Base-by-base conservation (phyloP, 2,113 vertebrate species). In the Prunella fulvescens region DNA sequence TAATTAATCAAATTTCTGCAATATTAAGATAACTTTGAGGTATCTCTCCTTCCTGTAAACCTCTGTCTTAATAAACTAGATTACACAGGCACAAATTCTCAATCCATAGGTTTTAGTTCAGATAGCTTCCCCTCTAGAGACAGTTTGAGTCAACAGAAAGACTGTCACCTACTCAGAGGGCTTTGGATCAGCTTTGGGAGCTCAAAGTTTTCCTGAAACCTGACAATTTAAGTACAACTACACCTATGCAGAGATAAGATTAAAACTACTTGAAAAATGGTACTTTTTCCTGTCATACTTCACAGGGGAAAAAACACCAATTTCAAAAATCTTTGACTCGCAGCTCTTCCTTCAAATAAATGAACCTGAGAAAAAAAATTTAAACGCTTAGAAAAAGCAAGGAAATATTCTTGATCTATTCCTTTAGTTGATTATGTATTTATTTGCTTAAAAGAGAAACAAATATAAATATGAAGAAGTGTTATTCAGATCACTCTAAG, bases 241-340 rank as follows among this genome's bases (percentile, higher is more conserved):
- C 92, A 93, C 94, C 72, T 94, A 84, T 74, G 58, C 23, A 53
- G 56, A 92, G 93, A 96, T 95, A 94, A 96, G 95, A 97, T 95
- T 87, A 93, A 92, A 91, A 67, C 28, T 56, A 8, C 35, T 95
- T 93, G 69, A 94, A 88, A 96, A 95, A 93, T 74, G 3, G 7
- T 66, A 19, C 15, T 77, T 90, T 73, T 65, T 6, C 24, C 31
- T 12, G 12, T 42, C 4, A 3, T n/a, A n/a, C 22, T 70, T 94
- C 64, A 47, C 14, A 45, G 20, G 15, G 18, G 1, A 23, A 19
- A 50, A 54, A 48, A 42, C 1, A 0, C 1, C 1, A 0, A 10
- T 14, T 50, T 86, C 88, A 79, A 82, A 29, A 29, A 14, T 1
- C 7, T 15, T 51, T 44, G 48, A 61, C 19, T 67, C 35, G 57